These are phyloP conservation scores for Phorcus lineatus DNA, from an alignment of 2,888 invertebrate genomes.

Conservation along the genomic window DNA sequence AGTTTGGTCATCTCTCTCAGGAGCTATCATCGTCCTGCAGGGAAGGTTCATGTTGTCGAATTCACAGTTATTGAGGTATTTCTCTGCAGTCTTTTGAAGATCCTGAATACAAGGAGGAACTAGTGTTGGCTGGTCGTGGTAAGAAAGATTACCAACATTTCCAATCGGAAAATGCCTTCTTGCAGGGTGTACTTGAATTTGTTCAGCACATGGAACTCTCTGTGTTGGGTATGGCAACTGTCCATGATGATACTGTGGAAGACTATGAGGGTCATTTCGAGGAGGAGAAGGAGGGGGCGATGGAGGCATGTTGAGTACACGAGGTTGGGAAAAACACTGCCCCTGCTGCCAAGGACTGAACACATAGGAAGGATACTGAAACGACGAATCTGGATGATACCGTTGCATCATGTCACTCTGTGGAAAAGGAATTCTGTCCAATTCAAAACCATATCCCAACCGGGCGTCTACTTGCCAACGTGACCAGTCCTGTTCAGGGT, in stretches of 20 bases:
- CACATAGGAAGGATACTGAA: no score
- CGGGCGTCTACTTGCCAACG: not conserved
- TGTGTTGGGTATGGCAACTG: not conserved
- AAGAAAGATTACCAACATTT: no score
- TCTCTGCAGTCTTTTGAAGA: not conserved
- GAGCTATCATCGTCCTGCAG: not conserved
- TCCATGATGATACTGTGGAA: not conserved
- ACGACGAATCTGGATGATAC: not conserved
- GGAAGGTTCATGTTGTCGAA: not conserved
- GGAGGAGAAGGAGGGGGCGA: constrained; percentile 53
- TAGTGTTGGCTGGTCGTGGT: no score
- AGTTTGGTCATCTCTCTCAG: not conserved
- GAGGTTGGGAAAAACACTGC: not conserved
- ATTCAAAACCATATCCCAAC: not conserved
- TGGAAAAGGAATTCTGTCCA: not conserved
- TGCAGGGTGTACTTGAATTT: no score
- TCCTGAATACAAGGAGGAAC: not conserved
- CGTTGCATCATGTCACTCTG: not conserved
- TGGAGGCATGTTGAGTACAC: constrained; percentile 46
- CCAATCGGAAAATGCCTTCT: no score
- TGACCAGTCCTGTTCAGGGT: not conserved
- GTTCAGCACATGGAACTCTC: no score
- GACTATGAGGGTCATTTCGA: not conserved
- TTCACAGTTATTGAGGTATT: not conserved
- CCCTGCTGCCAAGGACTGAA: no score